Evolutionary conservation across 2,113 vertebrate genomes (phyloP), one percentile per base, ranked within the genome.

Genomic region (Ornithorhynchus anatinus): DNA sequence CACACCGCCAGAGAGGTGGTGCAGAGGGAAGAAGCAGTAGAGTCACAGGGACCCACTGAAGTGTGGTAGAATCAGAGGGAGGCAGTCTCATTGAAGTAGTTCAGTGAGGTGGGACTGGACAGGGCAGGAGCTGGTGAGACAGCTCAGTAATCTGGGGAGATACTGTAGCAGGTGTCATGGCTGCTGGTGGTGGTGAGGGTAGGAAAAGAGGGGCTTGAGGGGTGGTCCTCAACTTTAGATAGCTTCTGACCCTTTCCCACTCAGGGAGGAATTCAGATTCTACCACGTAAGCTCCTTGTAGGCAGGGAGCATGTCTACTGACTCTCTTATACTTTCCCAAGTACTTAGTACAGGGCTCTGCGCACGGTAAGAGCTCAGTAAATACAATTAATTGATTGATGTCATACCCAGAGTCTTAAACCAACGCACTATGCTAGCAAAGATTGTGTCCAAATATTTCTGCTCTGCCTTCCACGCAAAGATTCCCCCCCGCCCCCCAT

Each of bases 401-500:
- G 67, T 73, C 47, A 48, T 56, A 73, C 69, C 29, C 10, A n/a
- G 71, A 66, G 61, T 75, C 80, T 80, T 71, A 68, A 69, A 72
- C 62, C 74, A 57, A 77, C 84, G 84, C 69, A 72, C 75, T 63
- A 72, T 77, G 68, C 72, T 69, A 50, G 78, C 79, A 79, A 44
- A 63, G 75, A 80, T 68, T 66, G 70, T 0, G 36, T 84, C 82
- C 84, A 85, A 87, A 84, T 79, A 75, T 82, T 84, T 84, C 80
- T 82, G 80, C 74, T 72, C 68, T 61, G 80, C 52, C 74, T 76
- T 86, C 81, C 78, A n/a, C 75, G 71, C 53, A 40, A 77, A 79
- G 81, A 86, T 81, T 85, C 64, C 82, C 85, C 82, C 75, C 74
- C 66, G 76, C 84, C 76, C 84, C 80, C 79, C 79, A 89, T 79